These are phyloP conservation scores for Phataginus tetradactyla DNA, from an alignment of 2,797 vertebrate genomes.

Conservation along the genomic window DNA sequence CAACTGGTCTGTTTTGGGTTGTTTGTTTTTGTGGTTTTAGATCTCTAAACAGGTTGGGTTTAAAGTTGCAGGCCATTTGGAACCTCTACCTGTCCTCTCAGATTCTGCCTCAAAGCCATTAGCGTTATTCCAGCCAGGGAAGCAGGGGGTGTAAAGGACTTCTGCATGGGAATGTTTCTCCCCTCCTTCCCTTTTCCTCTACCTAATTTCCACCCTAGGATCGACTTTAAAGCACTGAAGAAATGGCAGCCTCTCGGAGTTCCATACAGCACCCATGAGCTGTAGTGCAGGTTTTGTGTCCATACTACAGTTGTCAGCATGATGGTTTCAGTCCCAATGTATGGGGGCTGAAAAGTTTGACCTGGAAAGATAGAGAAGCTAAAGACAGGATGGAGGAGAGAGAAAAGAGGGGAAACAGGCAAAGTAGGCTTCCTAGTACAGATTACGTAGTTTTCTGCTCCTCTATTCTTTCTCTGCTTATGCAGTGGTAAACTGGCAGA, in stretches of 20 bases:
- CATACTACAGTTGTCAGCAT: rapidly evolving
- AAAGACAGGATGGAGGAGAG: not conserved
- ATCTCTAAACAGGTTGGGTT: not conserved
- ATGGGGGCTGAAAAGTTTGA: not conserved
- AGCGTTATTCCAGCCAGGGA: not conserved
- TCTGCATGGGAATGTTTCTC: rapidly evolving
- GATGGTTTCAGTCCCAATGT: not conserved
- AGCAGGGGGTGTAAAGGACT: not conserved
- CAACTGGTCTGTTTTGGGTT: not conserved
- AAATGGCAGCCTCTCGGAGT: not conserved
- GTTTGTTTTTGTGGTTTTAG: not conserved
- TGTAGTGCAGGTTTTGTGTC: not conserved
- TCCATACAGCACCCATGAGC: rapidly evolving
- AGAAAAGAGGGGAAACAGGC: not conserved
- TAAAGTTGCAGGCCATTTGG: not conserved
- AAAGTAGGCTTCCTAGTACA: not conserved
- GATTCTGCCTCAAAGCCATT: not conserved
- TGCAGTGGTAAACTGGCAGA: not conserved
- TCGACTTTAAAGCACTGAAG: not conserved
- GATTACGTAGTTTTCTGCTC: not conserved
- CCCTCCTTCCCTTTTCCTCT: not conserved
- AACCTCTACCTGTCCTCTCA: not conserved
- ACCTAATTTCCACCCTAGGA: not conserved
- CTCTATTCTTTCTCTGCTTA: constrained; percentile 45
- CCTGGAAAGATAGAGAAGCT: not conserved